Conservation (phyloP, 2,888 invertebrate genomes). For the Cosmia trapezina region DNA sequence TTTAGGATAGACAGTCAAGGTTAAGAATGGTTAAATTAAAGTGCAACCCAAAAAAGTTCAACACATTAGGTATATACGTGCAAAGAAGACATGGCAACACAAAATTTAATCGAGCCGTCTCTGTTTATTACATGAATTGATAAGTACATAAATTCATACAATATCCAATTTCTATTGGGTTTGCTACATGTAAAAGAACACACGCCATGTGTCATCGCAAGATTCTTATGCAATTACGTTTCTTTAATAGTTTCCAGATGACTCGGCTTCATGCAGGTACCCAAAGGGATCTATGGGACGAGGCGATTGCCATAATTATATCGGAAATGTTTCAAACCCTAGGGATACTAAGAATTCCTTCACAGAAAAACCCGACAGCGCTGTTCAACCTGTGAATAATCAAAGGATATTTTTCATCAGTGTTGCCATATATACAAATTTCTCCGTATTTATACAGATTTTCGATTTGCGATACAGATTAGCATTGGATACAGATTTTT, state of each 20-base stretch:
- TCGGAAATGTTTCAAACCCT: slow-evolving; percentile 1
- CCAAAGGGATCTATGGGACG: neutral
- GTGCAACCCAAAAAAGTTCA: neutral
- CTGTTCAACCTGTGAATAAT: slow-evolving; percentile 29
- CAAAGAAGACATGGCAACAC: neutral
- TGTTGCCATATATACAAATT: no score
- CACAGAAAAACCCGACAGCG: slow-evolving; percentile 38
- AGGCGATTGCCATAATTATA: neutral
- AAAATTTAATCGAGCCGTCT: neutral
- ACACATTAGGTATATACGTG: neutral
- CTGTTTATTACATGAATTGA: neutral
- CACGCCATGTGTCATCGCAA: slow-evolving; percentile 6
- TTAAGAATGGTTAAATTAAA: neutral
- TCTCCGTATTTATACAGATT: no score
- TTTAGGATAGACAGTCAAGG: neutral
- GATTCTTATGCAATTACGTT: slow-evolving; percentile 16
- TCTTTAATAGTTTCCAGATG: slow-evolving; percentile 3
- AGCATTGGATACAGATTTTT: no score
- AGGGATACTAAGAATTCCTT: slow-evolving; percentile 26
- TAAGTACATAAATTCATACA: neutral
- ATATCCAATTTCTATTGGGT: no score
- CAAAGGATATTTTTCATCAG: slow-evolving; percentile 18
- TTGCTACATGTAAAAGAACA: neutral
- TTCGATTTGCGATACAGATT: no score
- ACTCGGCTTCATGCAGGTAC: slow-evolving; percentile 11